phyloP scores from a whole-genome alignment of 2,888 invertebrate genomes.

The Ametastegia equiseti region DNA sequence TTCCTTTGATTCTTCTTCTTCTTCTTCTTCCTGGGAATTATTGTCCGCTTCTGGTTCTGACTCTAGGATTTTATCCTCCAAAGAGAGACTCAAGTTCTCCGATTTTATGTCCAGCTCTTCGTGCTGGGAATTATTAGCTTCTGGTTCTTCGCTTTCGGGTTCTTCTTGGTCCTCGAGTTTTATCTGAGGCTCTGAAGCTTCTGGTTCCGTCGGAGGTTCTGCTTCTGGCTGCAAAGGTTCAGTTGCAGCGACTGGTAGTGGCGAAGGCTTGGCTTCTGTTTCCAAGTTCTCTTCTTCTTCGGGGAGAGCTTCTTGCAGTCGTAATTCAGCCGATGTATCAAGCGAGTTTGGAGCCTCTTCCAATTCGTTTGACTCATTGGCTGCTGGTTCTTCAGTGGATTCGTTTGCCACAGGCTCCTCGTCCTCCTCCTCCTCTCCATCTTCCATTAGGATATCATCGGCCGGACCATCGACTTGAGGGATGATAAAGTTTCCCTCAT shows the following conservation, averaged over 20 bases:
- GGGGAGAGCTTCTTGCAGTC: slow-evolving; percentile 49
- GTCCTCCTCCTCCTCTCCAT: slow-evolving; percentile 61
- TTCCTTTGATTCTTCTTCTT: slow-evolving; percentile 39
- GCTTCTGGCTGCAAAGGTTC: slow-evolving; percentile 48
- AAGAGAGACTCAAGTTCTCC: not conserved
- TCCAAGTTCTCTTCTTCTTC: slow-evolving; percentile 53
- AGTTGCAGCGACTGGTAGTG: too few relatives aligned
- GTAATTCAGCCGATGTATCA: slow-evolving; percentile 27
- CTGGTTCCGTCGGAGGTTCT: slow-evolving; percentile 49
- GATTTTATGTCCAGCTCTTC: not conserved
- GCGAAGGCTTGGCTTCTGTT: not conserved
- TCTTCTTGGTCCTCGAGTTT: slow-evolving; percentile 52
- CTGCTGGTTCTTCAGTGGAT: slow-evolving; percentile 43
- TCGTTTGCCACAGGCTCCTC: slow-evolving; percentile 48
- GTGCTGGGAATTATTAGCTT: not conserved
- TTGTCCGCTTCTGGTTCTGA: slow-evolving; percentile 48
- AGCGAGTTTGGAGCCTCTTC: not conserved
- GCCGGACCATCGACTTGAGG: slow-evolving; percentile 72
- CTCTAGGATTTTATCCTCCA: slow-evolving; percentile 48
- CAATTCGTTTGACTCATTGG: not conserved
- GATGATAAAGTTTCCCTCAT: slow-evolving; percentile 72
- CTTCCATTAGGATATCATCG: slow-evolving; percentile 68
- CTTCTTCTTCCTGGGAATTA: slow-evolving; percentile 43
- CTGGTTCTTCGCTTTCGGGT: slow-evolving; percentile 49
- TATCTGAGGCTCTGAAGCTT: slow-evolving; percentile 50